Evolutionary conservation across 1,140 invertebrate species (phyloP), one percentile per base, ranked within the genome.

Genomic region (Nautilus pompilius): DNA sequence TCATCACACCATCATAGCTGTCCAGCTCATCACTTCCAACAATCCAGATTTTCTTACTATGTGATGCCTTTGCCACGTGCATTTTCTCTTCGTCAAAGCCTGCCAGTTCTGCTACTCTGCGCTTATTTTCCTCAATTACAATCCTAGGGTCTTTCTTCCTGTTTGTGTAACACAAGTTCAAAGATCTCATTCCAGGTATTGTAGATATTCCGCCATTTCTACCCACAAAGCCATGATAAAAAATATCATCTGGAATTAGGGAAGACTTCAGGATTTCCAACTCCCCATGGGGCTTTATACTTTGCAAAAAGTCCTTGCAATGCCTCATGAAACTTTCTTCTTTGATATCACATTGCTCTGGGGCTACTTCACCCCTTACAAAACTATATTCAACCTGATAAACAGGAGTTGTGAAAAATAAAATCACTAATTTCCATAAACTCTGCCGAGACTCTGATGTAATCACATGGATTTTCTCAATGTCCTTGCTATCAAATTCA

Each of bases 191-290:
- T 20, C 67, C 67, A 10, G 41, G 34, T 10, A 68, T 54, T 6
- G 49, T 45, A 1, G 67, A 69, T 13, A 75, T 30, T 2, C 73
- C 73, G 0, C 73, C 73, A 33, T 48, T 60, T 6, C 73, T 34
- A 24, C 63, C 67, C 28, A 49, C 63, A 49, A 65, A 75, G 1
- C 71, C 73, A 56, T 75, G 73, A 46, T 63, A 63, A 54, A 73
- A 71, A 15, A 60, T 36, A 24, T 64, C 56, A n/a, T 36, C 26
- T 8, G 65, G 60, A 22, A 73, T 67, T n/a, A 69, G 10, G 0
- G 30, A 22, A 13, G 69, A 69, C 36, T 34, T 56, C n/a, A 69
- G 29, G 26, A 68, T 63, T 28, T 56, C n/a, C n/a, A n/a, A n/a
- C n/a, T n/a, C n/a, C n/a, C n/a, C n/a, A n/a, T n/a, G n/a, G n/a